phyloP scores from a whole-genome alignment of 2,888 invertebrate species.

The Dryadula phaetusa region DNA sequence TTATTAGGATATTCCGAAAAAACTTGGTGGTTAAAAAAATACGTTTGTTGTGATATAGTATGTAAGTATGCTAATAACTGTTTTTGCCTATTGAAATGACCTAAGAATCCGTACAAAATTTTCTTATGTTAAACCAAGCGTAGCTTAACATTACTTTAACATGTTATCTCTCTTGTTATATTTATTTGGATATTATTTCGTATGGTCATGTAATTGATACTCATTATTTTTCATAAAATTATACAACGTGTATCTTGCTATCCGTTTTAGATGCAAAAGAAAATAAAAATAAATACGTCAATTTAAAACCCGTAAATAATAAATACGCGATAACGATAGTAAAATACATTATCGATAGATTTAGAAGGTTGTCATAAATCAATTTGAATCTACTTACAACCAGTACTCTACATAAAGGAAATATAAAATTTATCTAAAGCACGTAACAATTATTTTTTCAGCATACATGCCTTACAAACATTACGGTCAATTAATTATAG shows the following conservation, averaged over 20 bases:
- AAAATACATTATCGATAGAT: constrained; percentile 50
- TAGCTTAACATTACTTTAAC: neutral
- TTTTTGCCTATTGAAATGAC: constrained; percentile 14
- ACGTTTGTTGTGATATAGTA: neutral
- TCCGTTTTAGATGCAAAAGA: neutral
- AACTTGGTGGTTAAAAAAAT: neutral
- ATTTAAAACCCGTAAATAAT: constrained; percentile 25
- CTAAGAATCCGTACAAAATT: constrained; percentile 15
- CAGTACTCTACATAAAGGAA: constrained; percentile 1
- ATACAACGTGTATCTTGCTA: no score
- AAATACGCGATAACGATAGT: constrained; percentile 50
- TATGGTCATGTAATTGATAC: neutral
- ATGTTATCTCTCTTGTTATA: constrained; percentile 7
- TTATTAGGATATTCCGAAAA: neutral
- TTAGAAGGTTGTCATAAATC: constrained; percentile 55
- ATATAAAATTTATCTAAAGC: constrained; percentile 8
- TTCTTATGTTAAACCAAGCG: neutral
- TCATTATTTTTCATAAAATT: no score
- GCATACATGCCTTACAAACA: neutral
- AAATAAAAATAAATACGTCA: constrained; percentile 11
- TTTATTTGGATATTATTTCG: neutral
- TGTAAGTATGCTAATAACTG: constrained; percentile 3
- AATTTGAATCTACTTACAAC: constrained; percentile 35
- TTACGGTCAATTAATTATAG: neutral
- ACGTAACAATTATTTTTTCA: neutral